Evolutionary conservation across 1,140 invertebrate species (phyloP).

Genomic region (Cotesia typhae): DNA sequence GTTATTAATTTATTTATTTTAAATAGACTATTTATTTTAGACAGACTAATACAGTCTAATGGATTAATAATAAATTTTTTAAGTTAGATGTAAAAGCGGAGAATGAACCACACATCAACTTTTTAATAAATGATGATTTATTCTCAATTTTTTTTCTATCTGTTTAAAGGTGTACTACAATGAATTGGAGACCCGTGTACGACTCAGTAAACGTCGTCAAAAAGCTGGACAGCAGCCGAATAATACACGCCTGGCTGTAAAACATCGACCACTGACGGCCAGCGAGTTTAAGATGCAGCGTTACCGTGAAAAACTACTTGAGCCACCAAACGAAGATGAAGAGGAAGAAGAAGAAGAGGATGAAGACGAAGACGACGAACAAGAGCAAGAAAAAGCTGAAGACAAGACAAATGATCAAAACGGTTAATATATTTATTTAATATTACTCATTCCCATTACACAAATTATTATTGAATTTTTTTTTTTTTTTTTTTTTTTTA

Average conservation of each 20-base stretch:
- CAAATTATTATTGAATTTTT: not conserved
- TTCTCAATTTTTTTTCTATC: not conserved
- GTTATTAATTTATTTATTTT: constrained; percentile 14
- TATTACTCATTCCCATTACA: not conserved
- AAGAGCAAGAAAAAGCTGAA: constrained; percentile 54
- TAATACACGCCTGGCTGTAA: constrained; percentile 87
- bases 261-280: constrained; percentile 87
- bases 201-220: constrained; percentile 88
- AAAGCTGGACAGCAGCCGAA: constrained; percentile 78
- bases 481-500: constrained; percentile 12
- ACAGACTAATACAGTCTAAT: too few species aligned
- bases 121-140: too few species aligned
- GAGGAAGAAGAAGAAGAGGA: constrained; percentile 70
- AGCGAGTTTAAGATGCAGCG: constrained; percentile 88
- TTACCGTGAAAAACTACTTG: constrained; percentile 85
- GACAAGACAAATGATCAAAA: constrained; percentile 37
- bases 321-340: constrained; percentile 85
- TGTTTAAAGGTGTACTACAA: constrained; percentile 85
- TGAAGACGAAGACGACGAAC: constrained; percentile 54
- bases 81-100: too few species aligned
- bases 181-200: constrained; percentile 94
- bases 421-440: constrained; percentile 50
- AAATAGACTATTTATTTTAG: too few species aligned
- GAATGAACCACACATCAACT: too few species aligned
- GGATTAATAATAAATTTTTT: too few species aligned